These are phyloP conservation scores for Hystrix cristata DNA, from an alignment of 2,113 vertebrate genomes.

Conservation along the genomic window DNA sequence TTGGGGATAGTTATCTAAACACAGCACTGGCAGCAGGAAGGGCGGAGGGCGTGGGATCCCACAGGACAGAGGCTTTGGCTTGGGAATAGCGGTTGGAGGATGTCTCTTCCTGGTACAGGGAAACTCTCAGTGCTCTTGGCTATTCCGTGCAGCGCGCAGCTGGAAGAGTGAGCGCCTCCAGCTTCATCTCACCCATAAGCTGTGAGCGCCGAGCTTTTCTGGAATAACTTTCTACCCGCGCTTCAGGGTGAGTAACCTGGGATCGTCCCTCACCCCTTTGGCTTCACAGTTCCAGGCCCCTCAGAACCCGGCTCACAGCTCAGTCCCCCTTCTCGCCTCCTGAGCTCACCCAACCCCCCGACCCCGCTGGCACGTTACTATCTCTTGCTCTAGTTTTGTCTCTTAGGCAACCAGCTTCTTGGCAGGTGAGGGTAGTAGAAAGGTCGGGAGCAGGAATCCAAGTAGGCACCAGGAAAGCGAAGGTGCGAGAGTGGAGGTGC, in stretches of 20 bases:
- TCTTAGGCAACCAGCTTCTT: neutral
- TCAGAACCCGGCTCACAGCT: neutral
- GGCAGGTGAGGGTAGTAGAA: neutral
- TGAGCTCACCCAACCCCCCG: neutral
- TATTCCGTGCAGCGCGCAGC: neutral
- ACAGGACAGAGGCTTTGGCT: neutral
- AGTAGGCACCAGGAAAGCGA: neutral
- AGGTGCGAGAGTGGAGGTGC: neutral
- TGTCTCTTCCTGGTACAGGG: neutral
- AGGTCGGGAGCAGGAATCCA: neutral
- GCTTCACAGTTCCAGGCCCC: neutral
- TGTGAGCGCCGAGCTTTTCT: neutral
- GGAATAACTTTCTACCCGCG: neutral
- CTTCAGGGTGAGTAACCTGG: neutral
- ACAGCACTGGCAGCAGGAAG: neutral
- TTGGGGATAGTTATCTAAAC: neutral
- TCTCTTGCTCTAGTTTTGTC: slow-evolving; percentile 57
- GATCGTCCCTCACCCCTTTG: neutral
- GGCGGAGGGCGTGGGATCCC: neutral
- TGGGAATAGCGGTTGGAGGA: neutral
- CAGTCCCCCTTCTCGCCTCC: neutral
- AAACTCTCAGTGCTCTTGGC: neutral
- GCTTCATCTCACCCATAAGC: neutral
- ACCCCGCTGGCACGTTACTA: neutral
- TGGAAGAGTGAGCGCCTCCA: neutral